Base-by-base conservation (phyloP, 1,140 invertebrate genomes). In the Belonocnema kinseyi region DNA sequence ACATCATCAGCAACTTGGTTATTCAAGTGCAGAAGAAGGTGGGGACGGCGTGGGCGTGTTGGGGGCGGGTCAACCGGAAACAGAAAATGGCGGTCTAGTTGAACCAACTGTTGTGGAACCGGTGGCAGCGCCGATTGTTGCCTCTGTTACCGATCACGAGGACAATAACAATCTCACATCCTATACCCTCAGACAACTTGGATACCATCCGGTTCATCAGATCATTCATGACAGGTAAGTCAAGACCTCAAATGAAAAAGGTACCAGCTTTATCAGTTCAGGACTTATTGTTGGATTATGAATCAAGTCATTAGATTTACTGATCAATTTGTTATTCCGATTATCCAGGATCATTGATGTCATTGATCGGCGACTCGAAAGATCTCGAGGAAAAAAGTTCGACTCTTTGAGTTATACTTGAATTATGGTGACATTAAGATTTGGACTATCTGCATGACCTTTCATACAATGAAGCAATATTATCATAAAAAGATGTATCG, bases 61-160 rank as follows among this genome's bases (percentile, higher is more conserved):
- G 80, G 88, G 90, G 89, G 90, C 89, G 89, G 90, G 86, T 81
- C 89, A 85, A 74, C 85, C 84, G 86, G 89, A 90, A 89, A 90
- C 89, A 77, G 88, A 91, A 91, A 91, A 91, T 91, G 90, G 90
- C 89, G 88, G 83, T 83, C 80, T 88, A 70, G 84, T 84, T 7
- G 86, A 87, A 77, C 33, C 86, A 54, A 84, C 77, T 70, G 84
- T 53, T 50, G 56, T 73, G 3, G 85, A 86, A 78, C 77, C 83
- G 7, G 85, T 86, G 40, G 75, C 76, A 40, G 26, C 33, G 40
- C 61, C 61, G 33, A 33, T 66, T 66, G 26, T 66, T 11, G 26
- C 46, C 56, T 79, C 33, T 77, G 66, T 73, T 51, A 13, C 72
- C 51, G 83, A 83, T 6, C 82, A 80, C 21, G 81, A 80, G 40